These are phyloP conservation scores for Oncorhynchus tshawytscha DNA, from an alignment of 2,113 vertebrate genomes.

Conservation along the genomic window DNA sequence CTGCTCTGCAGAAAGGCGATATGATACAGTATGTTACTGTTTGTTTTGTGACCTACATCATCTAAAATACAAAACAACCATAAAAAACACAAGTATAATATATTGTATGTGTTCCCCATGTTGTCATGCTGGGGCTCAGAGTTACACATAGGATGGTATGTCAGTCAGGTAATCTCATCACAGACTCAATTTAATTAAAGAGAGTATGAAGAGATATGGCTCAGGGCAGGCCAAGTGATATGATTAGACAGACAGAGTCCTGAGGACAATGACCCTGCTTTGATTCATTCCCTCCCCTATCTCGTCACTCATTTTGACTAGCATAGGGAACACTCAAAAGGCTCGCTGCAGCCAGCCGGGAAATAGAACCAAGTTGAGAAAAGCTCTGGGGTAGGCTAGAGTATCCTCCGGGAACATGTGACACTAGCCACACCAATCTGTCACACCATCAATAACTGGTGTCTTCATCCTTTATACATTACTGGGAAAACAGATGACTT, in stretches of 20 bases:
- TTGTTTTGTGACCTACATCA: conserved; percentile 19
- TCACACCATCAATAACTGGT: conserved; percentile 12
- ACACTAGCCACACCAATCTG: conserved; percentile 16
- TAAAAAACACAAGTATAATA: conserved; percentile 20
- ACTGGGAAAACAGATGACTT: background rate
- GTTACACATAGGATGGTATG: conserved; percentile 45
- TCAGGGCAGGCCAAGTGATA: conserved; percentile 53
- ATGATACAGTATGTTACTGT: background rate
- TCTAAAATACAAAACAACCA: conserved; percentile 32
- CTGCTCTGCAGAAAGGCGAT: background rate
- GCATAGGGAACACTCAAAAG: background rate
- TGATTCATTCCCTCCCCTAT: conserved; percentile 58
- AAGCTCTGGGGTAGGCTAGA: conserved; percentile 16
- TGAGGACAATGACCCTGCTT: conserved; percentile 38
- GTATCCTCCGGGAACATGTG: conserved; percentile 16
- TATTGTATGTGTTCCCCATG: background rate
- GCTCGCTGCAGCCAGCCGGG: conserved; percentile 2
- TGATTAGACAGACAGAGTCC: conserved; percentile 56
- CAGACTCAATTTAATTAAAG: conserved; percentile 67
- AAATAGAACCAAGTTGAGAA: conserved; percentile 2
- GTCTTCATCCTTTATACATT: conserved; percentile 10
- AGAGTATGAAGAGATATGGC: conserved; percentile 69
- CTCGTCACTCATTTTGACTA: conserved; percentile 34
- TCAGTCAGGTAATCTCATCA: conserved; percentile 60
- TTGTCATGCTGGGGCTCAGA: conserved; percentile 33